These are phyloP conservation scores for Enteromius trimaculatus DNA, from an alignment of 2,797 vertebrate genomes.

Conservation along the genomic window DNA sequence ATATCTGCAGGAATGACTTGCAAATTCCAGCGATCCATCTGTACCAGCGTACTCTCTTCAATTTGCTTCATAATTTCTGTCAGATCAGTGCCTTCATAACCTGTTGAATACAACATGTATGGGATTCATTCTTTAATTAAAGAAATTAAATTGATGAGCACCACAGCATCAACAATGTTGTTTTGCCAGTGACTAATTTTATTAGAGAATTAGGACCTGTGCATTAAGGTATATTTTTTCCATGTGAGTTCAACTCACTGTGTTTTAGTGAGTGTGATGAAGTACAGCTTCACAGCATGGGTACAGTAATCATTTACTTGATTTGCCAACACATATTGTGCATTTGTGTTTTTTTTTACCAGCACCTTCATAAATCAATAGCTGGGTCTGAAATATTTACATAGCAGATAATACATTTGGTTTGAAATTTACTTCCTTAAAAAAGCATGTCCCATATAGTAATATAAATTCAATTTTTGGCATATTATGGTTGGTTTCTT, in stretches of 20 bases:
- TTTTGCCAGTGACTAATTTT: background rate
- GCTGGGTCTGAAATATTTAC: background rate
- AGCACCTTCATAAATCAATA: background rate
- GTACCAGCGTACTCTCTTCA: constrained; percentile 75
- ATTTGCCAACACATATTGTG: too few relatives aligned
- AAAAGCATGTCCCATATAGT: too few relatives aligned
- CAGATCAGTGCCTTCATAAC: constrained; percentile 88
- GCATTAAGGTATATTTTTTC: background rate
- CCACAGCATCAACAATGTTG: background rate
- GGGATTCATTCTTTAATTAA: background rate
- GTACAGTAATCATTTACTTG: background rate
- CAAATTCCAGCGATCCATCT: constrained; percentile 89
- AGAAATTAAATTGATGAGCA: background rate
- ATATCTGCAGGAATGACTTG: constrained; percentile 80
- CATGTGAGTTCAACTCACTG: too few relatives aligned
- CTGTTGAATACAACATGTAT: constrained; percentile 65
- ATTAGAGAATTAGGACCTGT: background rate
- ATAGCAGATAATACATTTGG: too few relatives aligned
- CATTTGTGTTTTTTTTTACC: too few relatives aligned
- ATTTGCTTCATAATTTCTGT: constrained; percentile 85
- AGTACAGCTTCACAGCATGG: background rate
- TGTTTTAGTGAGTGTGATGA: background rate
- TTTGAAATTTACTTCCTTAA: too few relatives aligned
- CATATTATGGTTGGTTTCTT: too few relatives aligned
- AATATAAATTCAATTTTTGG: too few relatives aligned